A percentile compares a stretch with the other conserved stretches of the same genome.
Conservation (phyloP, 2,888 invertebrate genomes). For the Aphidius colemani region DNA sequence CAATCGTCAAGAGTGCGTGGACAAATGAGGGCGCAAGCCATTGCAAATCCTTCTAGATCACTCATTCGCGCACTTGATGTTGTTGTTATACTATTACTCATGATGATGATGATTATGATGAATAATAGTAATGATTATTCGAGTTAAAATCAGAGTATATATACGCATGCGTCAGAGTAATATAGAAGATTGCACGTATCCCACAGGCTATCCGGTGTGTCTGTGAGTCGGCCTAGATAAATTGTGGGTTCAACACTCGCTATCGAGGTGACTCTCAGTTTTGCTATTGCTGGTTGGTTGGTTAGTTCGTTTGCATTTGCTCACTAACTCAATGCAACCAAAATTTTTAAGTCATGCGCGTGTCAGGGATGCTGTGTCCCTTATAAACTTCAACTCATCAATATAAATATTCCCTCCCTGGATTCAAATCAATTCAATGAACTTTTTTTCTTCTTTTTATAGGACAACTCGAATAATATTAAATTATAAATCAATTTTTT, state of each 20-base stretch:
- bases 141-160: neutral
- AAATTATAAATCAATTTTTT: too few relatives aligned
- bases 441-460: too few relatives aligned
- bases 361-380: constrained; percentile 16
- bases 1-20: constrained; percentile 16
- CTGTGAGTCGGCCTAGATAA: constrained; percentile 61
- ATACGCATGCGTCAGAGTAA: constrained; percentile 25
- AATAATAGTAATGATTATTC: too few relatives aligned
- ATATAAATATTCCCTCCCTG: too few relatives aligned
- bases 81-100: too few relatives aligned
- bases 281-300: constrained; percentile 29
- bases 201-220: constrained; percentile 28
- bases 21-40: constrained; percentile 17
- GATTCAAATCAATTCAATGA: too few relatives aligned
- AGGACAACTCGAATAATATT: too few relatives aligned
- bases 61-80: too few relatives aligned
- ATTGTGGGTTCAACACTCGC: constrained; percentile 58
- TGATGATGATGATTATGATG: too few relatives aligned
- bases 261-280: constrained; percentile 57
- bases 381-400: too few relatives aligned
- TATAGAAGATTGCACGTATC: constrained; percentile 24
- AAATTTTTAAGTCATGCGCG: constrained; percentile 27
- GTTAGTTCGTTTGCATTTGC: constrained; percentile 32
- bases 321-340: constrained; percentile 44
- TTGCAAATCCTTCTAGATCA: constrained; percentile 4